Base-by-base conservation (phyloP, 2,888 invertebrate genomes). In the Philhelius pedissequus region DNA sequence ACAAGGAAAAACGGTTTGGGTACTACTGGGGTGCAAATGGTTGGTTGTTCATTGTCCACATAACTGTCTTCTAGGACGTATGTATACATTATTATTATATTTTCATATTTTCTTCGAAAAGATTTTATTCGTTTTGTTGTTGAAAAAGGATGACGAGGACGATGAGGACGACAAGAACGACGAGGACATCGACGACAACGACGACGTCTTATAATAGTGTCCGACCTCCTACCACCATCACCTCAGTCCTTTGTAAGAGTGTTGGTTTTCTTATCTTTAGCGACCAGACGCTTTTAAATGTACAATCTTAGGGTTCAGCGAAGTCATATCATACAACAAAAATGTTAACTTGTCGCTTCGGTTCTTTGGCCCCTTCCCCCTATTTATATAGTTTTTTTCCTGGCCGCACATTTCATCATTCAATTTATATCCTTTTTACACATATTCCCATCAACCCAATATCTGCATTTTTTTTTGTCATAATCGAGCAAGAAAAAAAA, bases 221-320 rank as follows among this genome's bases (percentile, higher is more conserved):
- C 84, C 75, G 45, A 71, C 45, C 48, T 38, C 9, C 71, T 32
- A n/a, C 43, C 50, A 6, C 13, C 9, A 9, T 11, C n/a, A 18
- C 9, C 20, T 13, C 5, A 43, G 30, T 40, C 22, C 27, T 74
- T 56, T 60, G 52, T 52, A 11, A 22, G 40, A 15, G 68, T 70
- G 75, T 25, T 79, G 74, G 78, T 89, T 89, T 90, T 89, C 91
- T 91, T 91, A 91, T 91, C 91, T 91, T 87, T 88, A 88, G 87
- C 91, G 90, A 90, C 91, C 91, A 91, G 91, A 91, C 91, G 90
- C 90, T 91, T 91, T 91, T 91, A 90, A 82, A 73, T 82, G 82
- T 80, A 68, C 84, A 84, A 84, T 84, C 80, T 84, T 27, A 71
- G 80, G 80, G 80, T 68, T 64, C 48, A 35, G 64, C 64, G 80